Evolutionary conservation across 1,140 invertebrate species (phyloP), one percentile per base, ranked within the genome.

Genomic region (Arctopsyche grandis): DNA sequence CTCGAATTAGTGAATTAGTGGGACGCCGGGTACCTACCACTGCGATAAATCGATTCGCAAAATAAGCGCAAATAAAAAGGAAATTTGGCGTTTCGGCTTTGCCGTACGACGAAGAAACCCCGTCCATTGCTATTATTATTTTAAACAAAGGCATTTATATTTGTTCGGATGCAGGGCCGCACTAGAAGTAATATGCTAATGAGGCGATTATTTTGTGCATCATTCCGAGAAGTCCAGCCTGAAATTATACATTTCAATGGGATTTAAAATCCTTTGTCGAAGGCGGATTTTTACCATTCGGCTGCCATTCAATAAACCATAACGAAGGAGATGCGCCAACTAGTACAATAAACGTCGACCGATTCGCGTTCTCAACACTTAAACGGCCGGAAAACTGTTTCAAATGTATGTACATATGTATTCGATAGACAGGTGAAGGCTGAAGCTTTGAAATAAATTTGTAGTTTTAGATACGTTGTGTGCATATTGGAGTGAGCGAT

Each of bases 191-290:
- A 71, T 70, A 71, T 46, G 60, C 43, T 71, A 71, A 71, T 78
- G 24, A 22, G 38, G 10, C 44, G 24, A 74, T 75, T 29, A 71
- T 79, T 63, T 38, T 26, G 56, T 26, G 56, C 56, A 38, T 44
- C 43, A 26, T 79, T 79, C 78, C 56, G 29, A 69, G 78, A 79
- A 79, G 26, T 26, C 48, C n/a, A 26, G 26, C 26, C 22, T 24
- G 43, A 69, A 74, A 79, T 79, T 79, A 74, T 74, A 48, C 43
- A 60, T 74, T 63, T 74, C 29, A 60, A 56, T 76, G 56, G 74
- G 56, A 76, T 26, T 46, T 46, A 52, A 52, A 52, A 52, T 3
- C 48, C 48, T 52, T 21, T 52, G 16, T 70, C n/a, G 69, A 44
- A 1, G 1, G 48, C 12, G 48, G 3, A 52, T 52, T 52, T 52